Evolutionary conservation across 1,140 invertebrate species (phyloP).

Genomic region (Riptortus pedestris): DNA sequence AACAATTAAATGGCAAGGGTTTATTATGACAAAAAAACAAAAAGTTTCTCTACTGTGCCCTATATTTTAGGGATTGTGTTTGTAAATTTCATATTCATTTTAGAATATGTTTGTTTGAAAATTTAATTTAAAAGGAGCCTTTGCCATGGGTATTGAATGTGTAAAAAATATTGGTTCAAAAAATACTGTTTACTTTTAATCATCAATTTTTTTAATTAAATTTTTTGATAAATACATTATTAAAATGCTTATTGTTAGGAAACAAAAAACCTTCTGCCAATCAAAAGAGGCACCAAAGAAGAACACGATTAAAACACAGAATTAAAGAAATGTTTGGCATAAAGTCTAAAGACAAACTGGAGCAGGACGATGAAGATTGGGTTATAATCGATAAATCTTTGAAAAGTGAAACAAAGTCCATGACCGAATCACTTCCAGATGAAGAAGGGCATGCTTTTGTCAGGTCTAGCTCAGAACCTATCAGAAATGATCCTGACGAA

Average conservation of each 20-base stretch:
- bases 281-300: constrained; percentile 13
- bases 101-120: too few relatives aligned
- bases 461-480: neutral
- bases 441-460: neutral
- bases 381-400: neutral
- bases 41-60: too few relatives aligned
- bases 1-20: too few relatives aligned
- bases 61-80: too few relatives aligned
- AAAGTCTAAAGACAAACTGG: neutral
- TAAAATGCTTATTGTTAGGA: neutral
- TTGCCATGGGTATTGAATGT: too few relatives aligned
- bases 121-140: too few relatives aligned
- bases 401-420: neutral
- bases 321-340: constrained; percentile 20
- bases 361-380: neutral
- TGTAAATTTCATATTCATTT: too few relatives aligned
- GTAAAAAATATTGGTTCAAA: too few relatives aligned
- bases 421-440: neutral
- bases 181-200: too few relatives aligned
- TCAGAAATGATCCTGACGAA: neutral
- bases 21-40: too few relatives aligned
- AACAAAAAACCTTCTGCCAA: constrained; percentile 9
- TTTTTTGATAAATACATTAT: too few relatives aligned
- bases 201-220: too few relatives aligned
- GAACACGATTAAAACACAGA: constrained; percentile 9